A percentile compares a stretch with the other conserved stretches of the same genome.
Conservation (phyloP, 2,888 invertebrate species). For the Lithosia quadra region DNA sequence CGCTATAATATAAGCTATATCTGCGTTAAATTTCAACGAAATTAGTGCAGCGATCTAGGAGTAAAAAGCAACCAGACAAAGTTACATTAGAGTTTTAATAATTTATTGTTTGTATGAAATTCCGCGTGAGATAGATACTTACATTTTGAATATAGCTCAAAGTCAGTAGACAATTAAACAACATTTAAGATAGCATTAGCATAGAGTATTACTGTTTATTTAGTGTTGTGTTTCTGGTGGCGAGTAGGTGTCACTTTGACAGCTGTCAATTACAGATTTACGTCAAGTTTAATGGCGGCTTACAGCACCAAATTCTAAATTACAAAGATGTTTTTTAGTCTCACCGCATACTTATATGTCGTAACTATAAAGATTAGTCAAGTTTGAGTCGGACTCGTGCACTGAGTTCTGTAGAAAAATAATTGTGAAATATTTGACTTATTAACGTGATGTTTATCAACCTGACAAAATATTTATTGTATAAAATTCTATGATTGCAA, state of each 20-base stretch:
- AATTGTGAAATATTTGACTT: too few relatives aligned
- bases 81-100: too few relatives aligned
- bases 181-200: neutral
- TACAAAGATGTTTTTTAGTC: slow-evolving; percentile 4
- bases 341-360: neutral
- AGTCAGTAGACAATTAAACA: neutral
- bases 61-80: too few relatives aligned
- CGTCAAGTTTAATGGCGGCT: slow-evolving; percentile 1
- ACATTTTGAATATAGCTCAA: neutral
- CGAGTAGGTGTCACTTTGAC: neutral
- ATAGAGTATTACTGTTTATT: neutral
- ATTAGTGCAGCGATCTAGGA: too few relatives aligned
- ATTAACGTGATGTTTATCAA: too few relatives aligned
- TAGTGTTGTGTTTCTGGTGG: slow-evolving; percentile 4
- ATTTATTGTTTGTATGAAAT: too few relatives aligned
- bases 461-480: too few relatives aligned
- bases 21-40: too few relatives aligned
- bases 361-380: neutral
- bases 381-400: neutral
- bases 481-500: too few relatives aligned
- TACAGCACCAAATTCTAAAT: neutral
- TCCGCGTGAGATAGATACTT: too few relatives aligned
- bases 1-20: too few relatives aligned
- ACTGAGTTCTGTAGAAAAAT: neutral
- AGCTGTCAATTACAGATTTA: slow-evolving; percentile 4